Evolutionary conservation across 2,888 invertebrate genomes (phyloP).

Genomic region (Phaedon cochleariae): DNA sequence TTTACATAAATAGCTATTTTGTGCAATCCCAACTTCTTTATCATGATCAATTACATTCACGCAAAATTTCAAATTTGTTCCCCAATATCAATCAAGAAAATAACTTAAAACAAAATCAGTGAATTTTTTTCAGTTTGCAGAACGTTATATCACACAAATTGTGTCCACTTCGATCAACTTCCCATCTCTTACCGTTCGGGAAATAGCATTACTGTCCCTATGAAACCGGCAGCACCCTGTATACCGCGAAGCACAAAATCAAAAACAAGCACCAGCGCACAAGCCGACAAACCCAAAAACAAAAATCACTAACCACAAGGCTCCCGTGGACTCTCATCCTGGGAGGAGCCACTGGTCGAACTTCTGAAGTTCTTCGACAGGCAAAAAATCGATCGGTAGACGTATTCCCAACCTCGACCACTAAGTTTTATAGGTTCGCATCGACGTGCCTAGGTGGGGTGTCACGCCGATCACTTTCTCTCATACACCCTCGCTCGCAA

Average conservation of each 20-base stretch:
- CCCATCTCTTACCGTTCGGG: too few relatives aligned
- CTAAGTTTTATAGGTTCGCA: slow-evolving; percentile 55
- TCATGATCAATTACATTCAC: too few relatives aligned
- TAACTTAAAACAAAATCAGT: too few relatives aligned
- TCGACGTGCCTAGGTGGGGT: slow-evolving; percentile 29
- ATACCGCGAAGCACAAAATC: background rate
- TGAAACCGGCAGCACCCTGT: too few relatives aligned
- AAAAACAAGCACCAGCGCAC: background rate
- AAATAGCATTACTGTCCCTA: too few relatives aligned
- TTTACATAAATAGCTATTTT: too few relatives aligned
- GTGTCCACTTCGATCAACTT: too few relatives aligned
- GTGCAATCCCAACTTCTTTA: too few relatives aligned
- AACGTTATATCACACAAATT: too few relatives aligned
- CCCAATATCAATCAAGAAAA: too few relatives aligned
- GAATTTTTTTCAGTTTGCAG: too few relatives aligned
- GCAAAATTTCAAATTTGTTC: too few relatives aligned
- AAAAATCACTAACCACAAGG: slow-evolving; percentile 67
- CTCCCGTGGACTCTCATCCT: slow-evolving; percentile 70
- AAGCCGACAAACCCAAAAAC: slow-evolving; percentile 42
- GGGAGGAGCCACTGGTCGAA: slow-evolving; percentile 50
- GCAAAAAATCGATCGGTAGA: slow-evolving; percentile 53
- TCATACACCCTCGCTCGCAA: slow-evolving; percentile 38
- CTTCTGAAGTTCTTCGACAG: slow-evolving; percentile 50
- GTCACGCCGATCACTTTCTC: slow-evolving; percentile 33
- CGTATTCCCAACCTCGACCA: slow-evolving; percentile 43